A percentile compares a stretch with the other conserved stretches of the same genome.
Evolutionary conservation across 2,113 vertebrate species (phyloP).

Genomic region (Columba janthina): DNA sequence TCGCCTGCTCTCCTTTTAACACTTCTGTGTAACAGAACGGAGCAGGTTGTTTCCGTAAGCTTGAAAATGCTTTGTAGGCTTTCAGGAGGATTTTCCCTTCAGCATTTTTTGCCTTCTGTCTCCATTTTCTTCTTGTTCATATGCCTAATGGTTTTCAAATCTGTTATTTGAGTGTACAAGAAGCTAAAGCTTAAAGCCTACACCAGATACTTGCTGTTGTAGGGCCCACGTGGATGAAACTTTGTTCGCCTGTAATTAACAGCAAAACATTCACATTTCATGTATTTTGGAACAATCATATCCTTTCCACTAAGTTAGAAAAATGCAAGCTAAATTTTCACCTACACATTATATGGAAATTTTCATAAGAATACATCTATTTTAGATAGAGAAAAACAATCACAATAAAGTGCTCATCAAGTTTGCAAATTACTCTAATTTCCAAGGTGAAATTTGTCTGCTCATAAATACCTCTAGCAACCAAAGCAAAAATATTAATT

Average conservation of each 20-base stretch:
- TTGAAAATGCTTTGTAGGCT: slow-evolving; percentile 8
- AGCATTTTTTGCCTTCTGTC: background rate
- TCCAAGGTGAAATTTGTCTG: background rate
- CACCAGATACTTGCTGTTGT: background rate
- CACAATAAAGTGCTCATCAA: background rate
- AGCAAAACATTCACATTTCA: background rate
- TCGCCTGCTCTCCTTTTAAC: slow-evolving; percentile 22
- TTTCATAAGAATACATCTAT: background rate
- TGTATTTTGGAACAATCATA: background rate
- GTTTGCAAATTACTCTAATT: background rate
- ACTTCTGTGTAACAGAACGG: background rate
- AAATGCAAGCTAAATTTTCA: background rate
- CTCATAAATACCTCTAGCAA: background rate
- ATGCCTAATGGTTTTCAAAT: slow-evolving; percentile 38
- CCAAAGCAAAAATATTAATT: background rate
- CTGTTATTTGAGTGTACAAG: background rate
- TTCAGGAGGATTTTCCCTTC: slow-evolving; percentile 33
- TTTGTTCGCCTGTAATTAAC: background rate
- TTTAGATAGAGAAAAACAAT: background rate
- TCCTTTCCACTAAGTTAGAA: background rate
- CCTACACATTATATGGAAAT: background rate
- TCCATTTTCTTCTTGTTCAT: slow-evolving; percentile 15
- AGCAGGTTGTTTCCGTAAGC: background rate
- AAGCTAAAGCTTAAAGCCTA: background rate
- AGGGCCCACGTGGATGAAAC: background rate